Evolutionary conservation across 2,888 invertebrate genomes (phyloP).

Genomic region (Tachina lurida): DNA sequence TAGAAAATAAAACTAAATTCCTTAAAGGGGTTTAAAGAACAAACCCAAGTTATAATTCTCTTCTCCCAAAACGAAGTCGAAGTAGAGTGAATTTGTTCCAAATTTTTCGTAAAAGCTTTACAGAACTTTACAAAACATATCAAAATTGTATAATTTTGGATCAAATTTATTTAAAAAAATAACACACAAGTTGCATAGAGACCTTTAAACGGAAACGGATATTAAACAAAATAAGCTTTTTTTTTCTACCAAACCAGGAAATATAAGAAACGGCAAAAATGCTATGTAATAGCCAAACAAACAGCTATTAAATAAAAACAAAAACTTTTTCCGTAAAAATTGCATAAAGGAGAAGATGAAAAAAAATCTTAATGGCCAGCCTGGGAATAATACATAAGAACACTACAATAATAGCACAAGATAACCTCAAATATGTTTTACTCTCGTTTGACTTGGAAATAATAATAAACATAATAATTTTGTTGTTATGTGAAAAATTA

Average conservation of each 20-base stretch:
- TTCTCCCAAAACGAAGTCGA: too few species aligned
- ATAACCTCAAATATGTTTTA: background rate
- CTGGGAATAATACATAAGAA: background rate
- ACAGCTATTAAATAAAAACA: background rate
- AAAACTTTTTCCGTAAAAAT: background rate
- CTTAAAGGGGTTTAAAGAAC: too few species aligned
- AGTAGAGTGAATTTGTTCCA: too few species aligned
- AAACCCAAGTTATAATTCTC: too few species aligned
- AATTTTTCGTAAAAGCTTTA: too few species aligned
- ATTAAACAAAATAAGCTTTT: background rate
- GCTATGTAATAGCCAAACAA: background rate
- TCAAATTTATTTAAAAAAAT: background rate
- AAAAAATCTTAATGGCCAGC: background rate
- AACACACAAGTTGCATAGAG: background rate
- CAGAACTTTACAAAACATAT: background rate
- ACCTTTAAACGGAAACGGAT: slow-evolving; percentile 1
- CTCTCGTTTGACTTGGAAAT: background rate
- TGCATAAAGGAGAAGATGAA: too few species aligned
- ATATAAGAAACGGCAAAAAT: background rate
- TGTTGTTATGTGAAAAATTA: background rate
- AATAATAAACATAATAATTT: background rate
- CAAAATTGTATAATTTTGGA: background rate
- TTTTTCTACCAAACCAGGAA: background rate
- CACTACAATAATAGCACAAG: background rate
- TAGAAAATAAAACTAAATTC: too few species aligned